Evolutionary conservation across 2,113 vertebrate genomes (phyloP).

Genomic region (Excalfactoria chinensis): DNA sequence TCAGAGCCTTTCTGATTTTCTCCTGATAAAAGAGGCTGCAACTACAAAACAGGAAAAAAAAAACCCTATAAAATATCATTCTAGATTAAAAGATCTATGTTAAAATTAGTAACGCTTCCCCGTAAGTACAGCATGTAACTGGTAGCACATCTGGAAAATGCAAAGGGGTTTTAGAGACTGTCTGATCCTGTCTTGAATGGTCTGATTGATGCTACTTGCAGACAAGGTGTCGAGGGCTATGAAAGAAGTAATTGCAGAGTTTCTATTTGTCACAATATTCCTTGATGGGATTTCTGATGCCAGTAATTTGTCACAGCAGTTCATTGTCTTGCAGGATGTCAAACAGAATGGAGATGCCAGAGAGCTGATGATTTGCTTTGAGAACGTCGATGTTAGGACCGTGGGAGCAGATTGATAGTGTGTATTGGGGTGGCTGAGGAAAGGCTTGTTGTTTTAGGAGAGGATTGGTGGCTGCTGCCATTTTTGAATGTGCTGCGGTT

Average conservation of each 20-base stretch:
- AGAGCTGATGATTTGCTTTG: constrained; percentile 38
- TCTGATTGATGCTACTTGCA: constrained; percentile 52
- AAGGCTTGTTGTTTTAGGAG: background rate
- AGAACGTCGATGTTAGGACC: background rate
- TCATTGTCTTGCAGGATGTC: constrained; percentile 39
- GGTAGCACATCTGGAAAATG: constrained; percentile 8
- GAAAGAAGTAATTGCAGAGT: constrained; percentile 52
- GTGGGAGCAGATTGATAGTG: background rate
- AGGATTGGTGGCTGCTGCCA: background rate
- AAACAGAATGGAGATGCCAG: constrained; percentile 33
- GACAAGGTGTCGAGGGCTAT: background rate
- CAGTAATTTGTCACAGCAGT: constrained; percentile 49
- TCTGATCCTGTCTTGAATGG: background rate
- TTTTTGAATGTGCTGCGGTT: background rate
- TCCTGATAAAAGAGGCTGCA: background rate
- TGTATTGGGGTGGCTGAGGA: background rate
- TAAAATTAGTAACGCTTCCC: constrained; percentile 14
- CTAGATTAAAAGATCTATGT: background rate
- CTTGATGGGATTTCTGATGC: constrained; percentile 55
- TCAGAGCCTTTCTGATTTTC: background rate
- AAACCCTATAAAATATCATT: background rate
- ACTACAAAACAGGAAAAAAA: background rate
- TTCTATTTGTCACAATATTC: constrained; percentile 71
- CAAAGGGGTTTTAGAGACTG: constrained; percentile 9
- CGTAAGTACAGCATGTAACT: background rate